A percentile compares a stretch with the other conserved stretches of the same genome.
Evolutionary conservation across 2,113 vertebrate genomes (phyloP).

Genomic region (Neopipo cinnamomea): DNA sequence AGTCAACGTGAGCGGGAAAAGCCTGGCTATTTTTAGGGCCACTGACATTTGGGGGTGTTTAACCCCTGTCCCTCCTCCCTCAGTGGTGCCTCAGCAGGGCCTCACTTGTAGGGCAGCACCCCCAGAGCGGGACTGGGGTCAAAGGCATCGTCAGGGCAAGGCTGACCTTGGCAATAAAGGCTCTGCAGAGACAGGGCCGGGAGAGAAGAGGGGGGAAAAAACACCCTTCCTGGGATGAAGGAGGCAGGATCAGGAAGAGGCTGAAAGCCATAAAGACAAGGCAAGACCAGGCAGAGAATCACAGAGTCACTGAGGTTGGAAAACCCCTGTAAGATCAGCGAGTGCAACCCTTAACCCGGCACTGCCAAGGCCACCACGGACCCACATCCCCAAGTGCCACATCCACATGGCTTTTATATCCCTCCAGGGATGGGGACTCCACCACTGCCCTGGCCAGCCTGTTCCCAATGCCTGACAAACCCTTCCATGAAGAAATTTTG

Average conservation of each 20-base stretch:
- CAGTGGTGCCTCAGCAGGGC: neutral
- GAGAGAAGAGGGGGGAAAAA: neutral
- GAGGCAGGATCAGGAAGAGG: neutral
- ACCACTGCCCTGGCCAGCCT: neutral
- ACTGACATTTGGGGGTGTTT: neutral
- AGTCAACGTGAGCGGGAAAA: neutral
- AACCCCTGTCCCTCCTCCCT: neutral
- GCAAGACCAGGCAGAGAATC: neutral
- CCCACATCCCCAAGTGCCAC: neutral
- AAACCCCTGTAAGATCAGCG: neutral
- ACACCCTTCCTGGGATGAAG: neutral
- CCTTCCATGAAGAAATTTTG: no score
- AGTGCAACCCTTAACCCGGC: neutral
- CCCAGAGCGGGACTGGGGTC: neutral
- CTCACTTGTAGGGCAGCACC: neutral
- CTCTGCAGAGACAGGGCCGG: neutral
- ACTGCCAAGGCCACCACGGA: neutral
- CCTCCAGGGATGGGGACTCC: neutral
- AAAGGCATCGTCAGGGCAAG: neutral
- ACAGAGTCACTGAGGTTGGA: neutral
- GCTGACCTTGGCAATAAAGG: neutral
- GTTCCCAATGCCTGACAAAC: accelerated
- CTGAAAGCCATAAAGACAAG: neutral
- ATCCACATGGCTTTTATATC: neutral
- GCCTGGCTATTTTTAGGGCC: neutral